phyloP scores from a whole-genome alignment of 2,888 invertebrate species.

The Drosophila macrospina region DNA sequence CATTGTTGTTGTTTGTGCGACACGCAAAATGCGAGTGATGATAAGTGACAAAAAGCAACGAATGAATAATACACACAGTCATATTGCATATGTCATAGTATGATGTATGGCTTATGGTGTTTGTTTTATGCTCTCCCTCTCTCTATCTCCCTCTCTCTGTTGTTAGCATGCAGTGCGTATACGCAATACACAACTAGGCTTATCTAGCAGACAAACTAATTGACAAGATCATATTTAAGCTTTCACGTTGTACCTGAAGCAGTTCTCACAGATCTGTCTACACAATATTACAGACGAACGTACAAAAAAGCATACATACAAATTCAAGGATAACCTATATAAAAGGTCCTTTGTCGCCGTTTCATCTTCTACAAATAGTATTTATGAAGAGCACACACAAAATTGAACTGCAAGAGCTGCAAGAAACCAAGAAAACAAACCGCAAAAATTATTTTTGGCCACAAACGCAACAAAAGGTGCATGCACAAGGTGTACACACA shows the following conservation, averaged over 20 bases:
- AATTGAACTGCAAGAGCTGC: not conserved
- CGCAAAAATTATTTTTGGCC: conserved; percentile 2
- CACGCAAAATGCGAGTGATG: conserved; percentile 22
- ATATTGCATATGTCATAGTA: conserved; percentile 16
- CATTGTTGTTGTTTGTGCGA: conserved; percentile 10
- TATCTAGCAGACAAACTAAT: conserved; percentile 30
- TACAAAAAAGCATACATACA: not conserved
- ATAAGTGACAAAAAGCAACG: conserved; percentile 29
- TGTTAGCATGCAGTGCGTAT: conserved; percentile 39
- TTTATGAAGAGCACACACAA: conserved; percentile 2
- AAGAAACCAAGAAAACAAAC: not conserved
- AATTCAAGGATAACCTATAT: conserved; percentile 8
- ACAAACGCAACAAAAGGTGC: conserved; percentile 8
- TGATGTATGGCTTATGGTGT: conserved; percentile 20
- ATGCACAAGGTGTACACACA: not conserved
- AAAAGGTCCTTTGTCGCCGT: not conserved
- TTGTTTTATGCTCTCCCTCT: conserved; percentile 21
- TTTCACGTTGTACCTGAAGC: conserved; percentile 6
- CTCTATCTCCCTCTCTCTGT: not conserved
- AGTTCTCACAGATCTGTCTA: conserved; percentile 13
- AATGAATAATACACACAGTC: conserved; percentile 19
- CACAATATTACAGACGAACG: not conserved
- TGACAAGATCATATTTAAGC: conserved; percentile 20
- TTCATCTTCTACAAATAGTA: not conserved
- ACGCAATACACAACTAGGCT: conserved; percentile 41